Conservation (phyloP, 1,140 invertebrate genomes). For the Bacillus rossius region DNA sequence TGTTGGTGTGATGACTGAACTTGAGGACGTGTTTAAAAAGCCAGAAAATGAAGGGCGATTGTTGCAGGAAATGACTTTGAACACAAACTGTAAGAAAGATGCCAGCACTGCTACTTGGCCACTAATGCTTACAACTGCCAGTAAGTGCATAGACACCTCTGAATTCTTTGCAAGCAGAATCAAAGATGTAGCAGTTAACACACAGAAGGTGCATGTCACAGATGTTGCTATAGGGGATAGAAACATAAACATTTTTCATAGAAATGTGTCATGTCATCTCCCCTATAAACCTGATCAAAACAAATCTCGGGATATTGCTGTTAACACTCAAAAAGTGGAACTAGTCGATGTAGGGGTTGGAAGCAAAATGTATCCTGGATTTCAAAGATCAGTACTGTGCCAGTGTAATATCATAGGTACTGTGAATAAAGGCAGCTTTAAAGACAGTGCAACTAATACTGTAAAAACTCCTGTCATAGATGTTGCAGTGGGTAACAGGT, state of each 20-base stretch:
- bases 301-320: slow-evolving; percentile 34
- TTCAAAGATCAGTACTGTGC: too few relatives aligned
- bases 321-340: slow-evolving; percentile 44
- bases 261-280: too few relatives aligned
- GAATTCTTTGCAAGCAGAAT: slow-evolving; percentile 29
- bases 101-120: slow-evolving; percentile 20
- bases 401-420: too few relatives aligned
- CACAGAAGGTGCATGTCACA: too few relatives aligned
- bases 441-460: too few relatives aligned
- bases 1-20: slow-evolving; percentile 19
- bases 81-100: not conserved
- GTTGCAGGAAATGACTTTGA: not conserved
- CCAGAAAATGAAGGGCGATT: slow-evolving; percentile 1
- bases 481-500: too few relatives aligned
- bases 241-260: too few relatives aligned
- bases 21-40: slow-evolving; percentile 10
- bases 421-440: too few relatives aligned
- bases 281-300: too few relatives aligned
- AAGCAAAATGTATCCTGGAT: too few relatives aligned
- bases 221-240: too few relatives aligned
- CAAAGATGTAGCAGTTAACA: slow-evolving; percentile 18
- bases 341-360: slow-evolving; percentile 49
- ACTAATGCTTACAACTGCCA: slow-evolving; percentile 17
- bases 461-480: too few relatives aligned
- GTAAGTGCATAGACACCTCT: slow-evolving; percentile 36